Base-by-base conservation (phyloP, 2,888 invertebrate species). In the Mechanitis messenoides region DNA sequence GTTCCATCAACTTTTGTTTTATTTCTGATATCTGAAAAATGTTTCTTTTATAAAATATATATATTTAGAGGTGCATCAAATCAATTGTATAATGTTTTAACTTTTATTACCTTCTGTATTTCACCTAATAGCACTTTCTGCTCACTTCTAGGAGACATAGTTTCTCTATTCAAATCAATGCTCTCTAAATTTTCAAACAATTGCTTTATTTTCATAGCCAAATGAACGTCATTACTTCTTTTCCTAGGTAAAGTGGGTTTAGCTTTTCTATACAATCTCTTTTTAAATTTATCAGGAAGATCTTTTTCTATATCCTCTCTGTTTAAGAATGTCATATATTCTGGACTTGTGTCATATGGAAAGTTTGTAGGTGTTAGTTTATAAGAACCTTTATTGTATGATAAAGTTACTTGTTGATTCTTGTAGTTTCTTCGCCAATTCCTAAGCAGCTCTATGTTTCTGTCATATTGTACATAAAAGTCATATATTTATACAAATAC, bases 281-380 rank as follows among this genome's bases (percentile, higher is more conserved):
- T 87, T 62, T 64, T 84, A 55, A 83, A 87, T 66, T 89, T 88
- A 62, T 90, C 86, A 0, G 91, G 90, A 3, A 90, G 73, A 68
- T 91, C 91, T 65, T 85, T 87, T 69, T 90, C 83, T 28, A 88
- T 79, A 56, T 89, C 87, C 38, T 87, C 83, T 66, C 92, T 77
- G 0, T 85, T 88, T 11, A 92, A 75, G 7, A 92, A 77, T 31
- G 83, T 84, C 75, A 91, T 87, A 70, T 89, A 92, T n/a, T 92
- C 90, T 0, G 91, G 83, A 68, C 90, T 86, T 0, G 91, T 92
- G 66, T 91, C 93, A 73, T 90, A 93, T 2, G 92, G 91, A n/a
- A 77, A 79, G 50, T 75, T 68, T 4, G 79, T 75, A 0, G 79
- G 70, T 3, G 76, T 73, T 54, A 81, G 64, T 68, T 57, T 78